Conservation (phyloP, 2,113 vertebrate species). For the Poicephalus gulielmi region DNA sequence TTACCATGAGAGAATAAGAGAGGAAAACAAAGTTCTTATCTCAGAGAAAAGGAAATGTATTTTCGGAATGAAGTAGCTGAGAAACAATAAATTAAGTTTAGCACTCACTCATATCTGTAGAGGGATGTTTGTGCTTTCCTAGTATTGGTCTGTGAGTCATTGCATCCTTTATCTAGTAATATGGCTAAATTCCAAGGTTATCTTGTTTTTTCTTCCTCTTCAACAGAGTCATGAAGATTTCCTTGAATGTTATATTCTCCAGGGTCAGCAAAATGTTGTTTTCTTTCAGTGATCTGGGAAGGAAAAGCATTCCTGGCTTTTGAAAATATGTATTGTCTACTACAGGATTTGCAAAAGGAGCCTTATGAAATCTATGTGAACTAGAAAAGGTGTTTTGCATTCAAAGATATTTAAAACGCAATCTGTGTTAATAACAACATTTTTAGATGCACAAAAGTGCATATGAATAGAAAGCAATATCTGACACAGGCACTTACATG, state of each 20-base stretch:
- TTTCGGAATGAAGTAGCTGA: conserved; percentile 25
- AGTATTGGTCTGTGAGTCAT: not conserved
- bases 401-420: not conserved
- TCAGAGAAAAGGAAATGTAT: conserved; percentile 20
- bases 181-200: conserved; percentile 31
- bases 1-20: not conserved
- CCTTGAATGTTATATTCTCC: not conserved
- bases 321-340: conserved; percentile 2
- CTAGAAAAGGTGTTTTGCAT: not conserved
- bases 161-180: not conserved
- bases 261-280: conserved; percentile 23
- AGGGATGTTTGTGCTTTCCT: not conserved
- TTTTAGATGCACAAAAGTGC: not conserved
- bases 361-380: not conserved
- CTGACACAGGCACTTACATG: not conserved
- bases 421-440: not conserved
- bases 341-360: not conserved
- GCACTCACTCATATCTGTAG: not conserved
- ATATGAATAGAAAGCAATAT: not conserved
- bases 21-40: conserved; percentile 29
- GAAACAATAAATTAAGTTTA: conserved; percentile 15
- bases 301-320: not conserved
- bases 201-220: conserved; percentile 4
- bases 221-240: not conserved
- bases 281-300: not conserved